Evolutionary conservation across 1,140 invertebrate species (phyloP).

Genomic region (Magallana gigas): DNA sequence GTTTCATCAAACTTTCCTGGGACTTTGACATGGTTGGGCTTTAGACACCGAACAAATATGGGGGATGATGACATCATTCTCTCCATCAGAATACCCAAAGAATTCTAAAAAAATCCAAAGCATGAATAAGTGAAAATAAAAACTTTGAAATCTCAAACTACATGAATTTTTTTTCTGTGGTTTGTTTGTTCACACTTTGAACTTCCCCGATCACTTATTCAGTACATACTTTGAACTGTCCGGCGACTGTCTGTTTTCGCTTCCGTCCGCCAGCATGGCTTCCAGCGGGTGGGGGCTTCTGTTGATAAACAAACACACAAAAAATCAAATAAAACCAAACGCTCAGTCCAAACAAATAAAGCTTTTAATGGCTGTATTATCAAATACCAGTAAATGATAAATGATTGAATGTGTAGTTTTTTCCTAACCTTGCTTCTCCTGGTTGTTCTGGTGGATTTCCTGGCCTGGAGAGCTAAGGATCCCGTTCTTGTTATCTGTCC

Average conservation of each 20-base stretch:
- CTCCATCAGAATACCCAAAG: conserved; percentile 89
- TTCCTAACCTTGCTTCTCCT: conserved; percentile 56
- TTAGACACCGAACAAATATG: conserved; percentile 90
- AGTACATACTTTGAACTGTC: conserved; percentile 74
- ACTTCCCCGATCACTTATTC: too few relatives aligned
- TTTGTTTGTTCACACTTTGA: too few relatives aligned
- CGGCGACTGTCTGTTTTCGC: conserved; percentile 74
- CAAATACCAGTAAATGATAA: too few relatives aligned
- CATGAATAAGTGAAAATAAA: too few relatives aligned
- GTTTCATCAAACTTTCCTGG: conserved; percentile 84
- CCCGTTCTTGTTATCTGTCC: conserved; percentile 75
- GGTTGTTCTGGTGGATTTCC: conserved; percentile 63
- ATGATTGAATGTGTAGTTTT: too few relatives aligned
- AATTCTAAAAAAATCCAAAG: conserved; percentile 84
- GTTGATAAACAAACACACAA: conserved; percentile 34
- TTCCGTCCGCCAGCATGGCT: conserved; percentile 62
- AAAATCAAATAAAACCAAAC: neutral
- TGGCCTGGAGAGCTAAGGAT: conserved; percentile 71
- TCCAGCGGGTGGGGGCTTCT: conserved; percentile 50
- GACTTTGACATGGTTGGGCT: conserved; percentile 89
- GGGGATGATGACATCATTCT: conserved; percentile 87
- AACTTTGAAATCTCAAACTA: too few relatives aligned
- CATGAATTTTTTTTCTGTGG: too few relatives aligned
- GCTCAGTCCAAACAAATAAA: too few relatives aligned
- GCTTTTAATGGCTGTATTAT: too few relatives aligned